Conservation (phyloP, 2,888 invertebrate genomes). For the Augochlorella aurata region DNA sequence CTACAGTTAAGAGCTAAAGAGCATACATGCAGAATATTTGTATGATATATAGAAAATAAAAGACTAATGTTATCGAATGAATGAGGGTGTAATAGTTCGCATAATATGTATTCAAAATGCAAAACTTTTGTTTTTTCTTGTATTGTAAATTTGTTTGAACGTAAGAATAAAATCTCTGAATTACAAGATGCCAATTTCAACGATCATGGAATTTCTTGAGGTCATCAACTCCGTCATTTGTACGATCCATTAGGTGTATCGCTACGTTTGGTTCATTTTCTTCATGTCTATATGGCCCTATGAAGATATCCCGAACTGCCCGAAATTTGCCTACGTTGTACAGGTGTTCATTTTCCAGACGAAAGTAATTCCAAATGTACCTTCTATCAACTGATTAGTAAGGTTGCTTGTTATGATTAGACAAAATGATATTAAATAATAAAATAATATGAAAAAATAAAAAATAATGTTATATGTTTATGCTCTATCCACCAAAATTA, state of each 20-base stretch:
- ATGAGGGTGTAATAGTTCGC: background rate
- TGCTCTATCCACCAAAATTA: background rate
- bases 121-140: too few relatives aligned
- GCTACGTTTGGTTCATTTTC: constrained; percentile 34
- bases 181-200: constrained; percentile 54
- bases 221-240: constrained; percentile 35
- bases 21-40: constrained; percentile 37
- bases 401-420: constrained; percentile 36
- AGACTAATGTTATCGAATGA: background rate
- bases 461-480: background rate
- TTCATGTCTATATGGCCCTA: constrained; percentile 82
- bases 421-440: background rate
- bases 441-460: background rate
- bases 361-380: constrained; percentile 89
- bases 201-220: constrained; percentile 34
- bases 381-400: constrained; percentile 79
- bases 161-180: constrained; percentile 35
- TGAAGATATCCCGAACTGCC: constrained; percentile 87
- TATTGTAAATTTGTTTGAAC: too few relatives aligned
- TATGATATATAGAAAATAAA: constrained; percentile 18
- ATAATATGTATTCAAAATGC: background rate
- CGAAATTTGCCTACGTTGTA: constrained; percentile 89
- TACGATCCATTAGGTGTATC: constrained; percentile 54
- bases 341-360: constrained; percentile 88
- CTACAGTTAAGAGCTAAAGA: constrained; percentile 9